These are phyloP conservation scores for Pseudorhombus dupliciocellatus DNA, from an alignment of 2,113 vertebrate species.

Conservation along the genomic window DNA sequence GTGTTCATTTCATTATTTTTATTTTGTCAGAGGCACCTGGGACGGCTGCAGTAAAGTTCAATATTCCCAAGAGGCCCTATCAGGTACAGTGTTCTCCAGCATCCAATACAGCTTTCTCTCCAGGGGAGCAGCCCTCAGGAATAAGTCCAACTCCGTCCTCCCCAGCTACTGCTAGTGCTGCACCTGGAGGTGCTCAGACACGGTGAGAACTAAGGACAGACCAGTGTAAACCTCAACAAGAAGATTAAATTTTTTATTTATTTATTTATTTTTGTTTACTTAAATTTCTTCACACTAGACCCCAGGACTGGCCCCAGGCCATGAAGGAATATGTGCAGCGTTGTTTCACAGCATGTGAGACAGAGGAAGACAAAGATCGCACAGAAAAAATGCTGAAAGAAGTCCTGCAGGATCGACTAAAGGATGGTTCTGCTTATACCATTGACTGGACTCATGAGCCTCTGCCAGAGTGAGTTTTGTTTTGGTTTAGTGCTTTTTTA, in stretches of 20 bases:
- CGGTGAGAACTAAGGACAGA: constrained; percentile 52
- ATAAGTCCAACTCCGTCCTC: constrained; percentile 60
- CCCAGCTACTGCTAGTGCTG: constrained; percentile 44
- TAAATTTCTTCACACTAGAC: constrained; percentile 69
- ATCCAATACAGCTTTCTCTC: constrained; percentile 81
- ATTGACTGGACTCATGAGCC: constrained; percentile 92
- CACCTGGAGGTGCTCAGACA: constrained; percentile 67
- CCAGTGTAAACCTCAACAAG: neutral
- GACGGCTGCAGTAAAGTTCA: constrained; percentile 87
- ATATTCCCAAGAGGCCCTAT: constrained; percentile 88
- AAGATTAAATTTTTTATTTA: too few relatives aligned
- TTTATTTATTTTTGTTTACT: neutral
- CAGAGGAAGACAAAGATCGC: constrained; percentile 91
- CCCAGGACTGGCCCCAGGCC: constrained; percentile 91
- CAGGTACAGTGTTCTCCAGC: constrained; percentile 73
- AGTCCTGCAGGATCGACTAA: constrained; percentile 88
- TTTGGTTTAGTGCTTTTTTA: neutral
- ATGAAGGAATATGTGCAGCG: constrained; percentile 96
- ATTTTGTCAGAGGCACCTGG: constrained; percentile 85
- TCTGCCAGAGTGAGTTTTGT: constrained; percentile 83
- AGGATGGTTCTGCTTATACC: constrained; percentile 93
- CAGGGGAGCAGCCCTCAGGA: constrained; percentile 73
- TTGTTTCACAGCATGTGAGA: constrained; percentile 92
- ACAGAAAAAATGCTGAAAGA: constrained; percentile 93
- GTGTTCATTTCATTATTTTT: neutral